These are phyloP conservation scores for Agrotis puta DNA, from an alignment of 2,888 invertebrate species.

Conservation along the genomic window DNA sequence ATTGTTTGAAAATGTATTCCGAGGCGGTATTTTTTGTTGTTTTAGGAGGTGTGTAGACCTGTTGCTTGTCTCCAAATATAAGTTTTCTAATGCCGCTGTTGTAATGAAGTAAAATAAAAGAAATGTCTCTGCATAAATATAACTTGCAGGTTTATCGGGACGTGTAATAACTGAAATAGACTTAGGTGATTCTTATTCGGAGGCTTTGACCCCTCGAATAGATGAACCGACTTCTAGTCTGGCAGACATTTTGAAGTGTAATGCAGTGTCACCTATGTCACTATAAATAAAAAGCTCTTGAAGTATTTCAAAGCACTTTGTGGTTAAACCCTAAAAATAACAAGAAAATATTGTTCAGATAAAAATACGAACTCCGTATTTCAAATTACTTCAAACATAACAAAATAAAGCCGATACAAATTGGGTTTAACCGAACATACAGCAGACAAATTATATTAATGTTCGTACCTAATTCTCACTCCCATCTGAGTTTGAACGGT, in stretches of 20 bases:
- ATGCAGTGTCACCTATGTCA: background rate
- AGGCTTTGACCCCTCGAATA: too few species aligned
- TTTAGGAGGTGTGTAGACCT: constrained; percentile 34
- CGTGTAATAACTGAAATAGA: background rate
- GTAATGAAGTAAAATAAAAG: too few species aligned
- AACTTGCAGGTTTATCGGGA: too few species aligned
- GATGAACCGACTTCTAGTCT: too few species aligned
- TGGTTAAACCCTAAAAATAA: background rate
- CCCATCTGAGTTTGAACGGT: constrained; percentile 49
- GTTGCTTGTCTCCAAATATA: background rate
- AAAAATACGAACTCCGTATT: constrained; percentile 13
- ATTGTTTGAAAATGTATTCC: constrained; percentile 68
- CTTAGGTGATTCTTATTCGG: background rate
- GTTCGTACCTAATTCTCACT: constrained; percentile 35
- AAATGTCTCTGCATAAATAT: too few species aligned
- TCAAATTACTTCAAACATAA: constrained; percentile 13
- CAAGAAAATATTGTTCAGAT: background rate
- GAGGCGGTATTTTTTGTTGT: constrained; percentile 38
- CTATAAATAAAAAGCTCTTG: background rate
- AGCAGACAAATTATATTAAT: constrained; percentile 33
- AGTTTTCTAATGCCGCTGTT: too few species aligned
- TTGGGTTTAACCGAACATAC: constrained; percentile 43
- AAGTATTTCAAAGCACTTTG: background rate
- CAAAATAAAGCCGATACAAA: constrained; percentile 36
- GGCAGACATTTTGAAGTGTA: too few species aligned